Percentiles rank a stretch among this genome's conserved stretches.
phyloP scores from a whole-genome alignment of 2,888 invertebrate genomes.

The Steinernema carpocapsae region DNA sequence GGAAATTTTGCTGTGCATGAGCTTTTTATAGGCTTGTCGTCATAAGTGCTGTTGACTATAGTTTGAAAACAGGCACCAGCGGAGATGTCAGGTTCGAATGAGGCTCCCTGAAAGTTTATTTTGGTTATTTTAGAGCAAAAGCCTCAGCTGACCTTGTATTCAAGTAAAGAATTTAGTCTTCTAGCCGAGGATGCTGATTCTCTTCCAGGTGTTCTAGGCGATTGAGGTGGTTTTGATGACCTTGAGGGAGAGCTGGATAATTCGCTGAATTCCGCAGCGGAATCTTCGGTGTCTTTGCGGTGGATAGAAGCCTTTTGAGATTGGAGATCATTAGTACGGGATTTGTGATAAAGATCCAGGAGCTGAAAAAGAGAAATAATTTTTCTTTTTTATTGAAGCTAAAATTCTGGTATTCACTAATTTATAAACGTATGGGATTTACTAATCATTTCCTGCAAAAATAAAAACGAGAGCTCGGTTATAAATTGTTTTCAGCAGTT shows the following conservation, averaged over 20 bases:
- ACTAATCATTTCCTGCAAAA: too few species aligned
- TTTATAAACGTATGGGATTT: too few species aligned
- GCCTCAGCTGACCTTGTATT: slow-evolving; percentile 1
- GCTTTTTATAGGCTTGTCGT: neutral
- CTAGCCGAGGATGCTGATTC: neutral
- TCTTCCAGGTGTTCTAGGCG: slow-evolving; percentile 25
- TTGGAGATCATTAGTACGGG: too few species aligned
- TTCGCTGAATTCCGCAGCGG: slow-evolving; percentile 26
- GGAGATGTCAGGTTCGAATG: slow-evolving; percentile 19
- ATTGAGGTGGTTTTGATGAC: slow-evolving; percentile 17
- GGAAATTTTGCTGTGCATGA: neutral
- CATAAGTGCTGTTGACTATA: neutral
- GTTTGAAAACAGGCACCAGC: slow-evolving; percentile 7
- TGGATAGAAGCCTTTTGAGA: too few species aligned
- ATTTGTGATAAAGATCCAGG: too few species aligned
- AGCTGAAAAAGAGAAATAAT: too few species aligned
- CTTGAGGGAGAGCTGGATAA: neutral
- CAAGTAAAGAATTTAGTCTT: neutral
- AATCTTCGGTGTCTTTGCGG: neutral
- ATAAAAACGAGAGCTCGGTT: neutral
- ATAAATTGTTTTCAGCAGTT: neutral
- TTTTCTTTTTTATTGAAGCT: too few species aligned
- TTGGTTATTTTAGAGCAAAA: neutral
- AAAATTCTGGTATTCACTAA: too few species aligned
- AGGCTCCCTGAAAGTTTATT: neutral